Evolutionary conservation across 2,113 vertebrate species (phyloP).

Genomic region (Brienomyrus longianalis): DNA sequence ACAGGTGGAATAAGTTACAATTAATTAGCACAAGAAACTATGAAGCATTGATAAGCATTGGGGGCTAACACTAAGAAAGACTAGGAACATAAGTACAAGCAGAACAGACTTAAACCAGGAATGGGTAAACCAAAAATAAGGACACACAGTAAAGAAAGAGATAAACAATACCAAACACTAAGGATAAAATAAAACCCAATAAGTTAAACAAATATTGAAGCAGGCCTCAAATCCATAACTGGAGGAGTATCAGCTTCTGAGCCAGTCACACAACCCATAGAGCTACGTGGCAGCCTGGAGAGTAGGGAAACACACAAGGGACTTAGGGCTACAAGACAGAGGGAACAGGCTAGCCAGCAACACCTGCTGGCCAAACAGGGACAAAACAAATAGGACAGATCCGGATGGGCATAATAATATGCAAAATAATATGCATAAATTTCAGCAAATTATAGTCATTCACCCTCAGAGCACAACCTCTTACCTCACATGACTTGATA

Average conservation of each 20-base stretch:
- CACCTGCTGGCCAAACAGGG: not conserved
- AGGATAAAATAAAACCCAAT: not conserved
- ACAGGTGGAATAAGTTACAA: not conserved
- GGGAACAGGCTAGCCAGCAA: not conserved
- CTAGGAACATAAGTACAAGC: not conserved
- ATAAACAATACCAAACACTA: not conserved
- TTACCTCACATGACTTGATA: constrained; percentile 78
- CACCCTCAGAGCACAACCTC: not conserved
- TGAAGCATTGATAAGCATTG: not conserved
- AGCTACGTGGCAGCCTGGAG: not conserved
- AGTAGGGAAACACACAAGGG: not conserved
- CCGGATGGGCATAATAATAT: not conserved
- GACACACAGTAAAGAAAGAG: not conserved
- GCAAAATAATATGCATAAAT: not conserved
- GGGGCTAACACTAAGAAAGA: not conserved
- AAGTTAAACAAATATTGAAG: not conserved
- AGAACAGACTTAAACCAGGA: not conserved
- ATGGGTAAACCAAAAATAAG: not conserved
- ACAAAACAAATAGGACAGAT: not conserved
- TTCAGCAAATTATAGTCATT: not conserved
- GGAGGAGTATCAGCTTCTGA: not conserved
- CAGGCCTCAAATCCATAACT: not conserved
- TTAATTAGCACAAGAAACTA: not conserved
- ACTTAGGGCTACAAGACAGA: not conserved
- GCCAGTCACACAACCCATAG: not conserved